Evolutionary conservation across 2,888 invertebrate genomes (phyloP).

Genomic region (Drosophila siamana): DNA sequence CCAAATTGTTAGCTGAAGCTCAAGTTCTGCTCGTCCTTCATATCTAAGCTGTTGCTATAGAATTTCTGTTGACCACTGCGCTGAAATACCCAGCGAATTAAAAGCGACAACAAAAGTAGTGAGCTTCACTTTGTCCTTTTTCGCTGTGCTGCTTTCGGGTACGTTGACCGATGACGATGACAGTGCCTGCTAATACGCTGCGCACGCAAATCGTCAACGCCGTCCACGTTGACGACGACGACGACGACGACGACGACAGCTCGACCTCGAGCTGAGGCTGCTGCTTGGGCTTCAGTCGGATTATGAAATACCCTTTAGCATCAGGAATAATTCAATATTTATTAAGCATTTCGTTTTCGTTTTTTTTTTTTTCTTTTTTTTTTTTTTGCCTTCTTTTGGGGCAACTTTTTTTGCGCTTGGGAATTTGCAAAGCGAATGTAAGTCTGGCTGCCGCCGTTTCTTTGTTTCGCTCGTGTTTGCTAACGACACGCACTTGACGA

Average conservation of each 20-base stretch:
- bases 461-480: neutral
- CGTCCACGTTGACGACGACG: conserved; percentile 4
- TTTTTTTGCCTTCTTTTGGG: neutral
- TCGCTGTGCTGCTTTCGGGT: conserved; percentile 3
- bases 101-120: neutral
- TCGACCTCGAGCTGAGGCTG: neutral
- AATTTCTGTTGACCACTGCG: too few species aligned
- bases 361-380: neutral
- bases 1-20: too few species aligned
- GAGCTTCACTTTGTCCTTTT: neutral
- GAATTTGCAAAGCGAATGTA: conserved; percentile 30
- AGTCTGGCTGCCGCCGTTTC: neutral
- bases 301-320: conserved; percentile 20
- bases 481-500: neutral
- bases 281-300: neutral
- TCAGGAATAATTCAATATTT: conserved; percentile 17
- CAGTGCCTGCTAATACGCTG: conserved; percentile 52
- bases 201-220: conserved; percentile 44
- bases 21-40: too few species aligned
- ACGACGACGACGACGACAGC: conserved; percentile 1
- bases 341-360: neutral
- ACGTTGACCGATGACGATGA: conserved; percentile 46
- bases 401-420: conserved; percentile 15
- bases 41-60: too few species aligned
- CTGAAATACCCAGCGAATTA: neutral